Evolutionary conservation across 2,113 vertebrate genomes (phyloP).

Genomic region (Larimichthys polyactis): DNA sequence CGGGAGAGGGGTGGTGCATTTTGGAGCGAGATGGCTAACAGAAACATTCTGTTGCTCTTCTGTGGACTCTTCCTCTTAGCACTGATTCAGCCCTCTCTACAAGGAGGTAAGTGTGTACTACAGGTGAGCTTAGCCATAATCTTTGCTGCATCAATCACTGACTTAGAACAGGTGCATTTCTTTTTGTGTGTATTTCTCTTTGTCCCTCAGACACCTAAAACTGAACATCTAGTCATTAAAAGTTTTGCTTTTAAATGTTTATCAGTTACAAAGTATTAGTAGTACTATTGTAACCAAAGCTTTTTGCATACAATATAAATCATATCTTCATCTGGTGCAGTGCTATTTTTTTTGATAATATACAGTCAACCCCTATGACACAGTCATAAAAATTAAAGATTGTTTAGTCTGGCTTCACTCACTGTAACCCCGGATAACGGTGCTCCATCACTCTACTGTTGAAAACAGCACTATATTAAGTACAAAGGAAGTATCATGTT

Average conservation of each 20-base stretch:
- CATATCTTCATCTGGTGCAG: not conserved
- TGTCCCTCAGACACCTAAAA: not conserved
- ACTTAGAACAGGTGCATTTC: conserved; percentile 64
- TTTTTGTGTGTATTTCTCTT: not conserved
- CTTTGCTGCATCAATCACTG: conserved; percentile 49
- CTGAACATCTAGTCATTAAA: conserved; percentile 4
- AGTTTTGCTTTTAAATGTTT: not conserved
- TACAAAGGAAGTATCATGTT: conserved; percentile 6
- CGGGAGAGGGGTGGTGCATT: conserved; percentile 89
- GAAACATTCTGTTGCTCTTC: conserved; percentile 87
- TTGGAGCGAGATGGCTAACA: conserved; percentile 93
- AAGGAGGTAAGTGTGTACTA: conserved; percentile 91
- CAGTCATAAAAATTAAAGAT: not conserved
- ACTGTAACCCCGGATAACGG: not conserved
- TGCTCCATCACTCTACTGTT: not conserved
- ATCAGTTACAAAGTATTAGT: not conserved
- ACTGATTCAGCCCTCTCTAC: conserved; percentile 88
- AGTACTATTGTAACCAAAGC: not conserved
- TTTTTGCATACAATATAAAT: not conserved
- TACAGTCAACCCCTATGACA: not conserved
- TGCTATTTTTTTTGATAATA: not conserved
- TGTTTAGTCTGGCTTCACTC: conserved; percentile 16
- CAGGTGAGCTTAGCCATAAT: conserved; percentile 50
- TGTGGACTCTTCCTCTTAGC: conserved; percentile 88
- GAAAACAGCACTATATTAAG: not conserved